Conservation (phyloP, 2,113 vertebrate genomes). For the Percina caprodes region DNA sequence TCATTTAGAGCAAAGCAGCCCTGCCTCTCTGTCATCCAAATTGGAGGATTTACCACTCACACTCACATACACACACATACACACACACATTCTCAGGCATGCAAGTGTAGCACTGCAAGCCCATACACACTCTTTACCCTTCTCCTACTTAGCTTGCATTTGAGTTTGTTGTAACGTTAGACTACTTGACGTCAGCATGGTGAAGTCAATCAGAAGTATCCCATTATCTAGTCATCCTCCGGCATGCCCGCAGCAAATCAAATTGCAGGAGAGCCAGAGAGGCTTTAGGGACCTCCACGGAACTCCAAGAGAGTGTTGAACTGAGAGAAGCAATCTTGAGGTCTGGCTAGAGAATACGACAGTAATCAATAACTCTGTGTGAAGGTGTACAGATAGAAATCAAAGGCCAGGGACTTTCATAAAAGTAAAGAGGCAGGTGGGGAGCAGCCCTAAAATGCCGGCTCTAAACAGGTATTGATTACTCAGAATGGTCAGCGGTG, state of each 20-base stretch:
- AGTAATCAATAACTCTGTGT: constrained; percentile 53
- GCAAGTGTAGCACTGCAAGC: constrained; percentile 1
- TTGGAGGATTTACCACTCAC: constrained; percentile 60
- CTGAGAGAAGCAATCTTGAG: constrained; percentile 45
- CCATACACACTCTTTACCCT: constrained; percentile 22
- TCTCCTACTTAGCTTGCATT: constrained; percentile 48
- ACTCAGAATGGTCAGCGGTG: constrained; percentile 17
- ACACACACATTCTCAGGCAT: constrained; percentile 36
- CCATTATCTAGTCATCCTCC: constrained; percentile 63
- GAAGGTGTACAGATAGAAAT: constrained; percentile 63
- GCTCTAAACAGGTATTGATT: constrained; percentile 71
- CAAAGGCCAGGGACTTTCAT: constrained; percentile 45
- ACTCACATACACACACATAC: constrained; percentile 22
- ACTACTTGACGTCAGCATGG: constrained; percentile 13
- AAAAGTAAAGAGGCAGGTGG: constrained; percentile 34
- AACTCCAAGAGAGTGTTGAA: constrained; percentile 19
- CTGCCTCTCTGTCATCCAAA: constrained; percentile 67
- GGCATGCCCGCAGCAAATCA: constrained; percentile 65
- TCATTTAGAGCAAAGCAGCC: constrained; percentile 75
- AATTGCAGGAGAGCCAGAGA: constrained; percentile 44
- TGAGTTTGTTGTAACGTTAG: constrained; percentile 47
- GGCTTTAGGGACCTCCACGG: constrained; percentile 8
- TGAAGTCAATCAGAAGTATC: constrained; percentile 52
- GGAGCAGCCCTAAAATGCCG: constrained; percentile 34
- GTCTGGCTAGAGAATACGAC: constrained; percentile 20